Conservation (phyloP, 1,140 invertebrate genomes). For the Drosophila eugracilis region DNA sequence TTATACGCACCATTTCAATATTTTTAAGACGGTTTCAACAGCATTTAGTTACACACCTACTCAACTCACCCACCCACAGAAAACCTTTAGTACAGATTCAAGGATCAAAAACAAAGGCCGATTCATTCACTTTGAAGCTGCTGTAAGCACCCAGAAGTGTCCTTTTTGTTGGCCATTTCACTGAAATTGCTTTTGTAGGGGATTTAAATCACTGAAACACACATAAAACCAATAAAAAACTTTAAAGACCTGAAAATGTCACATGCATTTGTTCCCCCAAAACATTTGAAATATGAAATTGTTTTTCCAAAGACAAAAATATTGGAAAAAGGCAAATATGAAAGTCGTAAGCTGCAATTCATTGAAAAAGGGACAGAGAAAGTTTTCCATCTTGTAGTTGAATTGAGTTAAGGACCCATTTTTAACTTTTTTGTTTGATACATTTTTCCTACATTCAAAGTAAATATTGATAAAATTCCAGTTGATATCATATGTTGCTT, state of each 20-base stretch:
- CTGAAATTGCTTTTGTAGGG: constrained; percentile 15
- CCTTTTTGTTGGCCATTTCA: constrained; percentile 66
- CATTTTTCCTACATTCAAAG: constrained; percentile 23
- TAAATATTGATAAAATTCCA: constrained; percentile 16
- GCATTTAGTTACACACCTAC: constrained; percentile 56
- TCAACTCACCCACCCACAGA: constrained; percentile 7
- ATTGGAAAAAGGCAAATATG: constrained; percentile 32
- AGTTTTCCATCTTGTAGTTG: constrained; percentile 26
- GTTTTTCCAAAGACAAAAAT: constrained; percentile 23
- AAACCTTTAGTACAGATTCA: constrained; percentile 38
- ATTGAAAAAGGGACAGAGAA: constrained; percentile 39
- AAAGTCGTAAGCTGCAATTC: constrained; percentile 59
- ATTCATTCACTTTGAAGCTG: constrained; percentile 68
- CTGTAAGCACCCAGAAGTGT: constrained; percentile 62
- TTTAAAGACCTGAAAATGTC: constrained; percentile 78
- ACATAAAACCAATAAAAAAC: constrained; percentile 73
- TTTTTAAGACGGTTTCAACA: constrained; percentile 45
- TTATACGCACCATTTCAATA: constrained; percentile 50
- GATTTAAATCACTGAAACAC: constrained; percentile 55
- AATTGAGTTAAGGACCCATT: constrained; percentile 36
- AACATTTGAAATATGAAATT: constrained; percentile 77
- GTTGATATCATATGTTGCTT: constrained; percentile 1
- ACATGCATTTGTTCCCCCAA: constrained; percentile 71
- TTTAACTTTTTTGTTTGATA: constrained; percentile 25
- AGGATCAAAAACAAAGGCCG: constrained; percentile 70